These are phyloP conservation scores for Smithornis capensis DNA, from an alignment of 2,113 vertebrate genomes.

Conservation along the genomic window DNA sequence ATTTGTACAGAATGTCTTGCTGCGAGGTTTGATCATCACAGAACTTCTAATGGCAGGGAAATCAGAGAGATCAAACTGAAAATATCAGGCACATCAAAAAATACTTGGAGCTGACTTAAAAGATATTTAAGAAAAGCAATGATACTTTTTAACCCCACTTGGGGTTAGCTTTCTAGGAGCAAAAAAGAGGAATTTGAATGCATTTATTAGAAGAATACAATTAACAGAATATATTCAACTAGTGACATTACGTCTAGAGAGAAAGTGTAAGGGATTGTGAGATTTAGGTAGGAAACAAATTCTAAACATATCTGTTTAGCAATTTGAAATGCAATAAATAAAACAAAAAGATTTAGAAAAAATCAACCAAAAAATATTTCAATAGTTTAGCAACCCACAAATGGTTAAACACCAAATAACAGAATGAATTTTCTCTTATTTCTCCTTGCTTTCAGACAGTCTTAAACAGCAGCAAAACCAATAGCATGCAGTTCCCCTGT, in stretches of 20 bases:
- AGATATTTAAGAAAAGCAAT: not conserved
- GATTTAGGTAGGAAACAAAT: not conserved
- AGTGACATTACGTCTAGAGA: not conserved
- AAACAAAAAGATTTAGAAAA: not conserved
- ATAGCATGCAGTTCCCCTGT: not conserved
- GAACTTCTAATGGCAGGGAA: constrained; percentile 6
- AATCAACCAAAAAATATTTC: not conserved
- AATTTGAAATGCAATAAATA: not conserved
- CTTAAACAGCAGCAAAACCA: not conserved
- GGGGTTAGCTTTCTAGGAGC: constrained; percentile 16
- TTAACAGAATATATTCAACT: not conserved
- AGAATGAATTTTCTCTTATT: not conserved
- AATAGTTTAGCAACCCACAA: not conserved
- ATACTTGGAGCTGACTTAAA: constrained; percentile 35
- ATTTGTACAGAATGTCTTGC: not conserved
- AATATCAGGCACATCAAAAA: constrained; percentile 14
- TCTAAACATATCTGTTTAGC: not conserved
- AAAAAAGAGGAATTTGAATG: not conserved
- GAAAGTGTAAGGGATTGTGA: not conserved
- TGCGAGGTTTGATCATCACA: not conserved
- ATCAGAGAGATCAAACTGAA: constrained; percentile 44
- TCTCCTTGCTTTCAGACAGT: not conserved
- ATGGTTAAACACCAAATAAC: not conserved
- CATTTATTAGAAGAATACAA: not conserved
- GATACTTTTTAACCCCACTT: not conserved